Evolutionary conservation across 2,888 invertebrate genomes (phyloP).

Genomic region (Acanthosepion lycidas): DNA sequence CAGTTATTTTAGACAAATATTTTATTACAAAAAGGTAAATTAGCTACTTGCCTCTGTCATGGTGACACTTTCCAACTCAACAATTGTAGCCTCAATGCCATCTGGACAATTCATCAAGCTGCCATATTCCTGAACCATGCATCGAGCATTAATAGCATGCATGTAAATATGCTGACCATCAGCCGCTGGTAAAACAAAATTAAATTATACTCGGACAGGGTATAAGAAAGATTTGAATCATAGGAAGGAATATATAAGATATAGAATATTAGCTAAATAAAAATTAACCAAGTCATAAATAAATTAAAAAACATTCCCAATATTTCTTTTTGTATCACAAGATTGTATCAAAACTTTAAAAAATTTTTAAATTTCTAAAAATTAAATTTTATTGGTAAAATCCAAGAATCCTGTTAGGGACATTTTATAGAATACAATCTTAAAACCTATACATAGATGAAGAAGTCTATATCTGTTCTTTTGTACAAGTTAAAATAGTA

Average conservation of each 20-base stretch:
- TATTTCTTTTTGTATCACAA: not conserved
- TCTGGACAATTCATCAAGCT: constrained; percentile 85
- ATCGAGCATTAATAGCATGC: constrained; percentile 90
- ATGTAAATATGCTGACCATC: constrained; percentile 95
- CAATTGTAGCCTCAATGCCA: constrained; percentile 83
- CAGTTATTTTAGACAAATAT: not conserved
- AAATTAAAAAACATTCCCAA: no score
- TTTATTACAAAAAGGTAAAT: not conserved
- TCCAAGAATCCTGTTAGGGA: not conserved
- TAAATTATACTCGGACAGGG: not conserved
- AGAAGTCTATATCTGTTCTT: no score
- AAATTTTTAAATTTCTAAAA: no score
- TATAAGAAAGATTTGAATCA: no score
- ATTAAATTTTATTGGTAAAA: not conserved
- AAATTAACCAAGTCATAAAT: no score
- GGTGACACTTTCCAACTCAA: constrained; percentile 90
- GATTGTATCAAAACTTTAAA: no score
- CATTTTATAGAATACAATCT: no score
- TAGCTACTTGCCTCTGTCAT: constrained; percentile 81
- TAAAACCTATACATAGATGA: no score
- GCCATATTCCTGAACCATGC: constrained; percentile 90
- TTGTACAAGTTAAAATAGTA: no score
- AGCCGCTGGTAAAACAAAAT: constrained; percentile 78
- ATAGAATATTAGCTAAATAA: no score
- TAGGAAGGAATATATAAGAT: no score